Conservation (phyloP, 2,113 vertebrate genomes). For the Aix galericulata region DNA sequence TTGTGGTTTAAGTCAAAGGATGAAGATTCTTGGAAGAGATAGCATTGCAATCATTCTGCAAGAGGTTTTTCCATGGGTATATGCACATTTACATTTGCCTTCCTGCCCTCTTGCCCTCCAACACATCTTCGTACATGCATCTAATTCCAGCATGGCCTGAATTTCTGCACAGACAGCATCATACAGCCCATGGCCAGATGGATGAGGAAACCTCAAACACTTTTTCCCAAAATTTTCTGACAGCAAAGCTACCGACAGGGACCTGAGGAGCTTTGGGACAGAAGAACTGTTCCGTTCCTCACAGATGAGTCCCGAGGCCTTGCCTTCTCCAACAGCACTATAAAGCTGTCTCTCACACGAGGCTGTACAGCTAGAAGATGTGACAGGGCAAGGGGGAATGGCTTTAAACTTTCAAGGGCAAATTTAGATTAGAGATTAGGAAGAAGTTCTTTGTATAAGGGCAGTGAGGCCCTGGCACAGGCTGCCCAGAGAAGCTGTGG, state of each 20-base stretch:
- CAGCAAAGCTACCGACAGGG: fast-evolving
- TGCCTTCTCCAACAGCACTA: neutral
- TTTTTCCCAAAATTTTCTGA: neutral
- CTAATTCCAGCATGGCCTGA: neutral
- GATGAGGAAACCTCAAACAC: neutral
- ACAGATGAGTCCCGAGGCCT: neutral
- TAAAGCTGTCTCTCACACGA: neutral
- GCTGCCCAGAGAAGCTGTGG: too few species aligned
- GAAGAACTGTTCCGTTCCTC: neutral
- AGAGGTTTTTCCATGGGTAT: fast-evolving
- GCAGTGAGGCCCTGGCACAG: too few species aligned
- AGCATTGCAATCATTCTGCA: neutral
- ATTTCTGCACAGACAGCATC: neutral
- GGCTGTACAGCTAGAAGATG: neutral
- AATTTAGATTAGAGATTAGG: too few species aligned
- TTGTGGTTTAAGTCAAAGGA: neutral
- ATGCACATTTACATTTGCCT: fast-evolving
- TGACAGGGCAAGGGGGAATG: too few species aligned
- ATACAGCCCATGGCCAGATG: neutral
- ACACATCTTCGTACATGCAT: neutral
- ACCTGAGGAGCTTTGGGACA: neutral
- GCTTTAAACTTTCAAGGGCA: too few species aligned
- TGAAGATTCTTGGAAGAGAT: neutral
- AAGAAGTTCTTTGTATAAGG: too few species aligned
- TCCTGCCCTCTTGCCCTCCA: neutral